Percentiles rank a stretch among this genome's conserved stretches.
Conservation (phyloP, 2,797 vertebrate genomes). For the Syngnathus rostellatus region DNA sequence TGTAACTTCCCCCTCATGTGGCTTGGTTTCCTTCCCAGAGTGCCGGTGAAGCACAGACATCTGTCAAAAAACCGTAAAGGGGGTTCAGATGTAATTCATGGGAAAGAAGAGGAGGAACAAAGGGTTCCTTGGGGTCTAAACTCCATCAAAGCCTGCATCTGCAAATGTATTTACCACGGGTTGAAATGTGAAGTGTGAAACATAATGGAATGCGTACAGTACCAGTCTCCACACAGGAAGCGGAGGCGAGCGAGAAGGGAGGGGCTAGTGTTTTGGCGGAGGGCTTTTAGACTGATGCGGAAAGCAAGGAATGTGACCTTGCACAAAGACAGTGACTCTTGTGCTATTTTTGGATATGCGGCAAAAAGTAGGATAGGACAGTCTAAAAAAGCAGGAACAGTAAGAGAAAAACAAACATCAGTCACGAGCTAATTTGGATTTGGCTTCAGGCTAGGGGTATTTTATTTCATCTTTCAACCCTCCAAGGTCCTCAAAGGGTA, state of each 20-base stretch:
- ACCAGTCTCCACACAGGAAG: conserved; percentile 35
- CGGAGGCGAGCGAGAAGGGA: conserved; percentile 24
- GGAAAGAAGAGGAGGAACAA: neutral
- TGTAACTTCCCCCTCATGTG: conserved; percentile 55
- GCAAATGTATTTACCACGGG: conserved; percentile 15
- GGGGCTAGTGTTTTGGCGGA: conserved; percentile 14
- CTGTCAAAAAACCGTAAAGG: conserved; percentile 1
- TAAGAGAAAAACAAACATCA: conserved; percentile 31
- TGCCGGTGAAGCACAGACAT: conserved; percentile 13
- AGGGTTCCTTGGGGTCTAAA: neutral
- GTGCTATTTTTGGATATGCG: conserved; percentile 22
- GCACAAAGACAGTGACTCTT: conserved; percentile 36
- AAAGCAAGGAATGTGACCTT: conserved; percentile 59
- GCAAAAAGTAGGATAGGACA: conserved; percentile 21
- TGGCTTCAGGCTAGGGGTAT: conserved; percentile 18
- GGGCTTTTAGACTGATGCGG: conserved; percentile 26
- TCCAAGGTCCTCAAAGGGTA: conserved; percentile 23
- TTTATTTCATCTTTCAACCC: conserved; percentile 38
- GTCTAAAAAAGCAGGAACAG: conserved; percentile 34
- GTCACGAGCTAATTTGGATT: conserved; percentile 36
- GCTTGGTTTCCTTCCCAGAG: conserved; percentile 49
- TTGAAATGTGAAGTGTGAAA: conserved; percentile 1
- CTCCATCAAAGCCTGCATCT: neutral
- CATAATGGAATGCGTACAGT: conserved; percentile 11
- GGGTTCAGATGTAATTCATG: neutral